Percentiles rank a stretch among this genome's conserved stretches.
Evolutionary conservation across 2,797 vertebrate species (phyloP).

Genomic region (Gambelia wislizenii): DNA sequence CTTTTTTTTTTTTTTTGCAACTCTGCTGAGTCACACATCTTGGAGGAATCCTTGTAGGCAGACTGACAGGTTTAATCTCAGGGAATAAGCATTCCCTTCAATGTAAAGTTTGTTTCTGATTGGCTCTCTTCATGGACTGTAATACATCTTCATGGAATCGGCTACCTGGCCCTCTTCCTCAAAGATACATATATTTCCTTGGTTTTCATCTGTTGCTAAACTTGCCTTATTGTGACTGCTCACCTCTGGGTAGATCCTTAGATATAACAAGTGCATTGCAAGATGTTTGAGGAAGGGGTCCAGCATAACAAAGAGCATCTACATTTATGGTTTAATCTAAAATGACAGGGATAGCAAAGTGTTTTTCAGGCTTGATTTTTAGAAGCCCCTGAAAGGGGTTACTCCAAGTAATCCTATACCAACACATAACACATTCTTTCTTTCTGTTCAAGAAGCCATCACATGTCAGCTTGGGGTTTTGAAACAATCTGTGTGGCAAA

Average conservation of each 20-base stretch:
- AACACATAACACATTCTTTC: neutral
- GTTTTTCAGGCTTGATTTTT: neutral
- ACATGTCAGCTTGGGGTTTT: neutral
- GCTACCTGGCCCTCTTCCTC: no score
- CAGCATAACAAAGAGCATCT: neutral
- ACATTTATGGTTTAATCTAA: neutral
- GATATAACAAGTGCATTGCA: neutral
- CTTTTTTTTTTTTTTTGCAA: no score
- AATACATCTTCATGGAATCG: no score
- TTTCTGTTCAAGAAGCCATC: neutral
- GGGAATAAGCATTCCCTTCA: no score
- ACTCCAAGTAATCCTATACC: neutral
- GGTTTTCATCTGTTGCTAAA: neutral
- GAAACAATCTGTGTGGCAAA: slow-evolving; percentile 1
- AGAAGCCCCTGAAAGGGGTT: neutral
- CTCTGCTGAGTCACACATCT: no score
- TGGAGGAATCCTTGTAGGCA: no score
- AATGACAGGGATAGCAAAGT: neutral
- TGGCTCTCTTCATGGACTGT: neutral
- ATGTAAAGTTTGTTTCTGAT: neutral
- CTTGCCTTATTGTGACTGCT: neutral
- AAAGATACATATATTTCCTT: no score
- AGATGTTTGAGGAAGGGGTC: neutral
- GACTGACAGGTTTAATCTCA: no score
- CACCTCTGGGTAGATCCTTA: no score